Evolutionary conservation across 2,797 vertebrate genomes (phyloP), one percentile per base, ranked within the genome.

Genomic region (Chrysocyon brachyurus): DNA sequence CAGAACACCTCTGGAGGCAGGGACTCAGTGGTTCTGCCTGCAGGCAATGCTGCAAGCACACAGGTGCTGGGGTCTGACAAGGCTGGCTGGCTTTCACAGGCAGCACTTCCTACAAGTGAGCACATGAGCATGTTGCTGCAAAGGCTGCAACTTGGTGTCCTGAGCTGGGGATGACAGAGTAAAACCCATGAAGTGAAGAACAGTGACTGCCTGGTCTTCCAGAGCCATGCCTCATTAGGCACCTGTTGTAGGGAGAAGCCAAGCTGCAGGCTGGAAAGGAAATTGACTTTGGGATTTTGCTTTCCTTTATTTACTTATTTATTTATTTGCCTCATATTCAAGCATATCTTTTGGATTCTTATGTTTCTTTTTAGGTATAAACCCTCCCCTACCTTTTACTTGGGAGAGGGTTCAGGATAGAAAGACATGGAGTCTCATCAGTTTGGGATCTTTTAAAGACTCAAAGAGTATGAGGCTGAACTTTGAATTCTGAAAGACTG

Each of bases 191-290:
- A 57, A 88, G 84, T 61, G 81, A 87, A 81, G 81, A 87, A 81
- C 85, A 52, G 40, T 79, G 96, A 96, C 15, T 15, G 31, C 75
- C 81, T 77, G 93, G 87, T 92, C 61, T 79, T 94, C 91, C 40
- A 94, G 89, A 0, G 33, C 46, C 59, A 79, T 9, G 26, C 90
- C 73, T 97, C 82, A 87, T 95, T 95, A 97, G 57, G 64, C 63
- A 79, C 92, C 66, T 70, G 31, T 66, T 66, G 49, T 4, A 79
- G 91, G 97, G 79, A 78, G 81, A 96, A 54, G 46, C 59, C 33
- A 63, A 95, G 88, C 92, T n/a, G 59, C 57, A 98, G 57, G 87
- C 26, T 56, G 40, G 40, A 90, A 89, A 94, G 77, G 15, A 59
- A 92, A 77, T 22, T 87, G 57, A 21, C 12, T 70, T 17, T 73